Percentiles rank a stretch among this genome's conserved stretches.
These are phyloP conservation scores for Oligia strigilis DNA, from an alignment of 2,888 invertebrate species.

Conservation along the genomic window DNA sequence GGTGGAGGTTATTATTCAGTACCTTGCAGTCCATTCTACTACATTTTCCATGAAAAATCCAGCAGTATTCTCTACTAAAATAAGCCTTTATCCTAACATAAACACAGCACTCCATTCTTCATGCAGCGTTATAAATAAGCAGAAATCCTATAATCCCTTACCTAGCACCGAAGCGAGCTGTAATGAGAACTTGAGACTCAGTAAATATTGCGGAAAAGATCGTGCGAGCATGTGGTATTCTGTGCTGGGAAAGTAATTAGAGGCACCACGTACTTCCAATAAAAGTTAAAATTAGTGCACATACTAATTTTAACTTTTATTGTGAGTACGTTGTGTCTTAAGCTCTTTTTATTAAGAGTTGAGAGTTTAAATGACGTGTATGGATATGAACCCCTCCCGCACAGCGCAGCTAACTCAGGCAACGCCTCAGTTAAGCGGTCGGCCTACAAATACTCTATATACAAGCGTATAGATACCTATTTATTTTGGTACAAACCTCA, in stretches of 20 bases:
- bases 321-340: not conserved
- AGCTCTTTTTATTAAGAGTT: not conserved
- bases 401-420: no score
- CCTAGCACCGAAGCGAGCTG: conserved; percentile 7
- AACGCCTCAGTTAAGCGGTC: no score
- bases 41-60: conserved; percentile 1
- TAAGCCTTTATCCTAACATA: conserved; percentile 10
- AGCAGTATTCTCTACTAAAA: conserved; percentile 2
- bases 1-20: not conserved
- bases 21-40: not conserved
- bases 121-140: conserved; percentile 27
- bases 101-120: conserved; percentile 24
- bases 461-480: not conserved
- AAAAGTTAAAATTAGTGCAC: no score
- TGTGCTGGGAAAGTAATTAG: conserved; percentile 13
- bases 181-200: conserved; percentile 46
- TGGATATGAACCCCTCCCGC: no score
- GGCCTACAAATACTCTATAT: not conserved
- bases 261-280: not conserved
- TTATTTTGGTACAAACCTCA: not conserved
- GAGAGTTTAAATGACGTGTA: not conserved
- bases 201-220: conserved; percentile 26
- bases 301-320: conserved; percentile 8
- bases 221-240: conserved; percentile 22
- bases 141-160: conserved; percentile 33